Evolutionary conservation across 1,140 invertebrate species (phyloP), one percentile per base, ranked within the genome.

Genomic region (Armadillidium nasatum): DNA sequence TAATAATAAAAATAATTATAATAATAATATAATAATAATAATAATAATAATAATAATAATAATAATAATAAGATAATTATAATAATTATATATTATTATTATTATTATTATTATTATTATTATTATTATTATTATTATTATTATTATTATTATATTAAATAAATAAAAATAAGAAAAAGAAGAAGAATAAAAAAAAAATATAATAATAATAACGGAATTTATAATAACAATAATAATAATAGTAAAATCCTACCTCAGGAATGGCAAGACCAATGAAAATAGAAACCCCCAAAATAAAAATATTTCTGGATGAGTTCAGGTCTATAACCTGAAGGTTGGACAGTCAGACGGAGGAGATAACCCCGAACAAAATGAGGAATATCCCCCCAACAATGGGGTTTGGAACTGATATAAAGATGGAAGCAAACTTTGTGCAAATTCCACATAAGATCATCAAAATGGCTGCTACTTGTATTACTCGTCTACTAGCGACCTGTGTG

Each of bases 341-440:
- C 33, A 68, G 46, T 13, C 75, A 67, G 4, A 93, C 92, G 13
- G 91, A 91, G 11, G 89, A 87, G 75, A 94, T 92, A 90, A 94
- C 92, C 44, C 93, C 93, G 83, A 94, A 94, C 89, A 93, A 92
- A 6, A 94, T 88, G 80, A 93, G 93, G 84, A 94, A 93, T 72
- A 93, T 89, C 6, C 93, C 94, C 0, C 93, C 94, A 0, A 95
- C 88, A 19, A 95, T 90, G 0, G 93, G 93, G 82, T 93, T 91
- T 6, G 94, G 94, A 74, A 95, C 94, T 71, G 94, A 91, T 68
- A 94, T 92, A 83, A 95, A 94, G 4, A 93, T 85, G 0, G 93
- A 93, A 10, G 92, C 91, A 82, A 95, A 89, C 84, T 95, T 93
- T 54, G 91, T 90, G 71, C 94, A 88, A 7, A 93, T 83, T 0